Evolutionary conservation across 2,113 vertebrate genomes (phyloP).

Genomic region (Petrocephalus microphthalmus): DNA sequence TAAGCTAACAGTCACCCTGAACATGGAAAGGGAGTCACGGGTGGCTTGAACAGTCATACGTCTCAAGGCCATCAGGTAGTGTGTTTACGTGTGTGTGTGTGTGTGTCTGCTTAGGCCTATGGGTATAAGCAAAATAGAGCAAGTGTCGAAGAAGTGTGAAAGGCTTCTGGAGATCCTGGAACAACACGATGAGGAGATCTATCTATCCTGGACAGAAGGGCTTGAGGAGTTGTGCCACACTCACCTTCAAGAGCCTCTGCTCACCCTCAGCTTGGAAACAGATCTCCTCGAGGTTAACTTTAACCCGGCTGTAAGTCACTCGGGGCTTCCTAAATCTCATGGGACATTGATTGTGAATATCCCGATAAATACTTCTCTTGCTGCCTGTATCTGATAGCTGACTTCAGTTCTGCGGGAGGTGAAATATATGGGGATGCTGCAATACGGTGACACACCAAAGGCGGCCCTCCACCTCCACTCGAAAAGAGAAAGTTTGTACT

Average conservation of each 20-base stretch:
- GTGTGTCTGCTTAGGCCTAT: constrained; percentile 44
- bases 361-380: not conserved
- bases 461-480: constrained; percentile 59
- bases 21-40: not conserved
- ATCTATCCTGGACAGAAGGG: constrained; percentile 52
- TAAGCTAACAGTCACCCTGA: not conserved
- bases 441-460: constrained; percentile 52
- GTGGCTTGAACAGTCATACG: not conserved
- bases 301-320: constrained; percentile 56
- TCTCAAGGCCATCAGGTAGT: not conserved
- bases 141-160: constrained; percentile 60
- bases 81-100: not conserved
- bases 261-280: constrained; percentile 43
- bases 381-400: constrained; percentile 43
- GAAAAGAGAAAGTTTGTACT: constrained; percentile 54
- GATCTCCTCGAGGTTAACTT: constrained; percentile 58
- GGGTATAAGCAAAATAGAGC: constrained; percentile 50
- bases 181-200: constrained; percentile 50
- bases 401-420: constrained; percentile 59
- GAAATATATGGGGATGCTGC: constrained; percentile 63
- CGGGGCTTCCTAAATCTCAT: not conserved
- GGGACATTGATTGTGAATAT: not conserved
- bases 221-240: constrained; percentile 51
- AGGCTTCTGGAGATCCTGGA: constrained; percentile 55
- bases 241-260: constrained; percentile 54